Conservation (phyloP, 2,888 invertebrate species). For the Platerodrilus igneus region DNA sequence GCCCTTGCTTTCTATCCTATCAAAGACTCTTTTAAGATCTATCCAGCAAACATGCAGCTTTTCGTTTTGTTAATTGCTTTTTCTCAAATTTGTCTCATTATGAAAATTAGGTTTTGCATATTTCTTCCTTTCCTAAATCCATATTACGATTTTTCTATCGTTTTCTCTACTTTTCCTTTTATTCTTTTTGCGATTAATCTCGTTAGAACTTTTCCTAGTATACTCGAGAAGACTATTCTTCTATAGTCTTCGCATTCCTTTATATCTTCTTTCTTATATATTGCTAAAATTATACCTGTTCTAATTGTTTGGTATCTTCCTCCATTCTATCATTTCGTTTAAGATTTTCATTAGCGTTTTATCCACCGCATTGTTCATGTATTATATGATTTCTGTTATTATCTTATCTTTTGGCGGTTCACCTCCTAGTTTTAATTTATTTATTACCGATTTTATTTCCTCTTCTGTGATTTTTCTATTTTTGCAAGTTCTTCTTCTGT, state of each 20-base stretch:
- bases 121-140: constrained; percentile 4
- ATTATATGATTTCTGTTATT: background rate
- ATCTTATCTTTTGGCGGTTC: background rate
- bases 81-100: constrained; percentile 9
- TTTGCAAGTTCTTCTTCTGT: no score
- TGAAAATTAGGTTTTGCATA: constrained; percentile 7
- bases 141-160: constrained; percentile 4
- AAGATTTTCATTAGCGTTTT: background rate
- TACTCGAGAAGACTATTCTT: constrained; percentile 10
- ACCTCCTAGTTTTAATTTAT: background rate
- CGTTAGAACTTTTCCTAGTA: constrained; percentile 7
- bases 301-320: constrained; percentile 4
- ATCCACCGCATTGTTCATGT: background rate
- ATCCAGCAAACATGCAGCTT: constrained; percentile 7
- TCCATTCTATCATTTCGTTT: constrained; percentile 4
- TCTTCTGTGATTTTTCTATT: no score
- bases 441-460: no score
- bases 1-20: constrained; percentile 8
- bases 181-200: constrained; percentile 12
- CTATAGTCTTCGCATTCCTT: constrained; percentile 8
- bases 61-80: constrained; percentile 6
- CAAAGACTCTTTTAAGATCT: constrained; percentile 7
- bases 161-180: constrained; percentile 10
- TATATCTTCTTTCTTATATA: constrained; percentile 5
- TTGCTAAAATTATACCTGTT: no score